Conservation (phyloP, 2,113 vertebrate species). For the Phrynosoma platyrhinos region DNA sequence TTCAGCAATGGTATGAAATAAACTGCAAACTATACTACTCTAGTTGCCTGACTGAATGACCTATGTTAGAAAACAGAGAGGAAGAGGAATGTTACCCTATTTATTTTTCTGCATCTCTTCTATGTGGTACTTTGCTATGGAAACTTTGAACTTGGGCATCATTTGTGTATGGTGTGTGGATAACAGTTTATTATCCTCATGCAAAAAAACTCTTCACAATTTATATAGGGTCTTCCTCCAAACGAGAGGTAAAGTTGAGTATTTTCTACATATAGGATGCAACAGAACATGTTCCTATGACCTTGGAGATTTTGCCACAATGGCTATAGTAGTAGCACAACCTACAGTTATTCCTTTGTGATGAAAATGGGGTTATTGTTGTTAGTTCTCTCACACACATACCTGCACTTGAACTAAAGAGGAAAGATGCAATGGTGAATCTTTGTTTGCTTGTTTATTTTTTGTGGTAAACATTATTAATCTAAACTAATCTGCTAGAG, state of each 20-base stretch:
- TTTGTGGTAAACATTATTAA: not conserved
- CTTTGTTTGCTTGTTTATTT: not conserved
- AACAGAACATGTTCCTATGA: not conserved
- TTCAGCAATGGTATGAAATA: not conserved
- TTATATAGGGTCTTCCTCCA: not conserved
- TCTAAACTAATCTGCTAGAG: too few relatives aligned
- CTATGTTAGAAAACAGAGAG: not conserved
- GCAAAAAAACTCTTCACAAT: not conserved
- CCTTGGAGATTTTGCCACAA: not conserved
- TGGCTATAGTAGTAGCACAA: not conserved
- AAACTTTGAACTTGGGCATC: not conserved
- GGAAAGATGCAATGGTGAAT: too few relatives aligned
- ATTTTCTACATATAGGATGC: not conserved
- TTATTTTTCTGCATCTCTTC: not conserved
- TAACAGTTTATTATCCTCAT: not conserved
- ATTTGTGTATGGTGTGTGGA: not conserved
- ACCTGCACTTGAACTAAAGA: too few relatives aligned
- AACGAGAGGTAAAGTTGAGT: not conserved
- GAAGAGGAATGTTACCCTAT: not conserved
- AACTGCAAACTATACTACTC: not conserved
- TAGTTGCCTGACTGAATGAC: not conserved
- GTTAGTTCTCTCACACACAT: not conserved
- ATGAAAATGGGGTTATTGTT: not conserved
- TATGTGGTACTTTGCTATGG: not conserved
- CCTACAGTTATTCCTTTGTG: not conserved